phyloP scores from a whole-genome alignment of 2,888 invertebrate genomes.

The Oligia latruncula region DNA sequence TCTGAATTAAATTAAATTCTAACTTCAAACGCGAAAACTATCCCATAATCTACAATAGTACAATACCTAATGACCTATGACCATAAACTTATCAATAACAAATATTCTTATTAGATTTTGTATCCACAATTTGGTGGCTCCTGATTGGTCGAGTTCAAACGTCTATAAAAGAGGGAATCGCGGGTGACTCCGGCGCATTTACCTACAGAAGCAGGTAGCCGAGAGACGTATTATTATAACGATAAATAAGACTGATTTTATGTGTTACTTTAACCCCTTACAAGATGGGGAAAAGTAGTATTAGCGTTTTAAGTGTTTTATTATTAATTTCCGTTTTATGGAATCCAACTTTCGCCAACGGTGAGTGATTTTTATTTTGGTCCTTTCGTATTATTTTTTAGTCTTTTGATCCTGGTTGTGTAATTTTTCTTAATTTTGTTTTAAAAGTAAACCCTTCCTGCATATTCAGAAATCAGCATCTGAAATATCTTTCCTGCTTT shows the following conservation, averaged over 20 bases:
- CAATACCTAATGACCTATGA: conserved; percentile 58
- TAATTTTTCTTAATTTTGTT: conserved; percentile 19
- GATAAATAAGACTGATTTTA: conserved; percentile 81
- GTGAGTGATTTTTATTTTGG: conserved; percentile 75
- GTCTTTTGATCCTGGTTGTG: neutral
- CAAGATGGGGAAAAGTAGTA: conserved; percentile 85
- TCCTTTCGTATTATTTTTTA: conserved; percentile 2
- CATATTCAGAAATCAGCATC: neutral
- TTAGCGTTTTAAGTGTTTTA: conserved; percentile 85
- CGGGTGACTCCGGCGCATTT: conserved; percentile 76
- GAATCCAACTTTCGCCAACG: conserved; percentile 80
- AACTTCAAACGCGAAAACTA: conserved; percentile 31
- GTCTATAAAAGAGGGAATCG: conserved; percentile 79
- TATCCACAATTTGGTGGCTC: conserved; percentile 51
- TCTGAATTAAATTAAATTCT: neutral
- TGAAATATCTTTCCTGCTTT: neutral
- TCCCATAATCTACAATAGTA: conserved; percentile 51
- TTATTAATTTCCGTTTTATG: conserved; percentile 85
- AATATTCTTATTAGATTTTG: conserved; percentile 65
- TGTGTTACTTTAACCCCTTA: conserved; percentile 80
- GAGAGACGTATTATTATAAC: conserved; percentile 81
- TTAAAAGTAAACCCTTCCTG: too few species aligned
- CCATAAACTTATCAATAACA: conserved; percentile 58
- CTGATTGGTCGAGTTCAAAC: conserved; percentile 62
- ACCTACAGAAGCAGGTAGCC: conserved; percentile 79